Conservation (phyloP, 2,797 vertebrate species). For the Potorous gilbertii region DNA sequence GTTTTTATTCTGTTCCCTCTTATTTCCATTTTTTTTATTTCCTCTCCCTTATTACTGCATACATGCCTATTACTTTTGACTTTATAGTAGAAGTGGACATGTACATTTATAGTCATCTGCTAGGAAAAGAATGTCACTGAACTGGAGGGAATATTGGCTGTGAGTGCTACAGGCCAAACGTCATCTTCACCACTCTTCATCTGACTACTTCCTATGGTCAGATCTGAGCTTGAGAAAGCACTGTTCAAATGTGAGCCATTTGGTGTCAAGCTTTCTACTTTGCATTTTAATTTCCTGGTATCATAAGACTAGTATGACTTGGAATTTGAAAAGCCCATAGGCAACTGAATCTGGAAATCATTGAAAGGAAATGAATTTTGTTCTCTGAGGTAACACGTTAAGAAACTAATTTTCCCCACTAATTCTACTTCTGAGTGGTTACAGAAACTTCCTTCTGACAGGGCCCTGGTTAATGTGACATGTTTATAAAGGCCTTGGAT, state of each 20-base stretch:
- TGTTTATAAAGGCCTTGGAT: background rate
- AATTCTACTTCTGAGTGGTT: background rate
- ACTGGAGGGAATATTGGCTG: background rate
- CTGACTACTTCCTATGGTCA: background rate
- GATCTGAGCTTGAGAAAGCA: background rate
- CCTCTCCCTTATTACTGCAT: background rate
- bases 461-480: background rate
- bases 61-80: background rate
- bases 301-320: background rate
- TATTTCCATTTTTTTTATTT: background rate
- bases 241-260: background rate
- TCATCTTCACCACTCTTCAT: background rate
- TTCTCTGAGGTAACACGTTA: background rate
- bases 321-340: background rate
- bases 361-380: background rate
- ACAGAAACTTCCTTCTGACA: background rate
- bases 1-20: background rate
- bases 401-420: background rate
- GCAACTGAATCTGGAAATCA: background rate
- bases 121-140: background rate
- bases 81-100: background rate
- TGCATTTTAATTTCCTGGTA: background rate
- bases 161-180: background rate
- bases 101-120: background rate
- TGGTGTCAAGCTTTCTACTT: background rate